A percentile compares a stretch with the other conserved stretches of the same genome.
Evolutionary conservation across 2,888 invertebrate species (phyloP).

Genomic region (Oscheius sp.): DNA sequence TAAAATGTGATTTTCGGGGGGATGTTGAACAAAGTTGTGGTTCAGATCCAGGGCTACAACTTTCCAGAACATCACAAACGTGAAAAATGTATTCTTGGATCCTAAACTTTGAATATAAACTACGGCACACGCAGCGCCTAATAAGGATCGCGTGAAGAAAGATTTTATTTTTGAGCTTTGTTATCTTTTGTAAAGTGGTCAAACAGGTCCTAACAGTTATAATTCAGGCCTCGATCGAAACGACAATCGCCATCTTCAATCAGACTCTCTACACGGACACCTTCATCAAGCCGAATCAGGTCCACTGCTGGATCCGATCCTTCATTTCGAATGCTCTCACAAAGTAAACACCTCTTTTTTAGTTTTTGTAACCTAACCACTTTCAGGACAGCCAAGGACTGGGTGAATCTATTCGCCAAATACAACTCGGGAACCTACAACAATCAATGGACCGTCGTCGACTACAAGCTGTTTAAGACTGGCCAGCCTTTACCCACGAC

Average conservation of each 20-base stretch:
- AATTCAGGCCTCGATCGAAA: slow-evolving; percentile 81
- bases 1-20: no score
- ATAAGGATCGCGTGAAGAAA: no score
- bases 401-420: slow-evolving; percentile 76
- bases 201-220: neutral
- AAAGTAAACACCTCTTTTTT: slow-evolving; percentile 74
- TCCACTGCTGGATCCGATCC: slow-evolving; percentile 81
- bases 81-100: no score
- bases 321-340: slow-evolving; percentile 87
- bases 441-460: slow-evolving; percentile 80
- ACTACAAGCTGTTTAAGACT: slow-evolving; percentile 80
- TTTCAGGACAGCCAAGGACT: slow-evolving; percentile 56
- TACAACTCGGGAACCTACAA: slow-evolving; percentile 86
- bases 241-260: slow-evolving; percentile 84
- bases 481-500: slow-evolving; percentile 72
- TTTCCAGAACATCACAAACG: no score
- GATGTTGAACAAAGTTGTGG: no score
- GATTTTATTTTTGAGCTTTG: no score
- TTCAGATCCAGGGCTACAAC: no score
- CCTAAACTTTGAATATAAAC: no score
- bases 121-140: no score
- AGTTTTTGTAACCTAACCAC: neutral
- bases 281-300: slow-evolving; percentile 79
- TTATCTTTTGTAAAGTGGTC: neutral
- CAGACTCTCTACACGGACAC: slow-evolving; percentile 79